Percentiles rank a stretch among this genome's conserved stretches.
phyloP scores from a whole-genome alignment of 2,797 vertebrate genomes.

The Halcyon chelicuti region DNA sequence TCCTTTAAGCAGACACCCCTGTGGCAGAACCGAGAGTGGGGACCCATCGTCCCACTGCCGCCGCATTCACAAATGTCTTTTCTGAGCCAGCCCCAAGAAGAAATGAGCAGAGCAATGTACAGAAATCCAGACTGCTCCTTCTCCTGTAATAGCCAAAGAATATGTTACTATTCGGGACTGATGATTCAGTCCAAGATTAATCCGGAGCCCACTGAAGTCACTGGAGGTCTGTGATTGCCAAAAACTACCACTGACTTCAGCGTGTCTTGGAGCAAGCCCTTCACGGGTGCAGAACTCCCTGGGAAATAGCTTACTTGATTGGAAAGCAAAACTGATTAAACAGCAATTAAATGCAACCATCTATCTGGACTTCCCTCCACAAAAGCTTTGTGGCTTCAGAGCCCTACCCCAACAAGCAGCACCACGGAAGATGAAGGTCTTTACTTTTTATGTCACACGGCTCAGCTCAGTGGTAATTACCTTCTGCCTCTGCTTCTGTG shows the following conservation, averaged over 20 bases:
- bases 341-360: not conserved
- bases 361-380: not conserved
- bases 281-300: not conserved
- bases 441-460: constrained; percentile 3
- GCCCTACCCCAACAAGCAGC: not conserved
- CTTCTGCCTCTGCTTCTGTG: constrained; percentile 65
- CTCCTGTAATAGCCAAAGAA: not conserved
- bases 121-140: not conserved
- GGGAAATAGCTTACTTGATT: not conserved
- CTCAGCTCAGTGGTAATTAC: constrained; percentile 38
- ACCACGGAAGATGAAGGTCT: not conserved
- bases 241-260: not conserved
- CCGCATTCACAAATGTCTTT: not conserved
- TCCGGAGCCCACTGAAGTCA: not conserved
- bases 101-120: not conserved
- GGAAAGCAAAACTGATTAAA: not conserved
- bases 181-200: not conserved
- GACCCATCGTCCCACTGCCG: not conserved
- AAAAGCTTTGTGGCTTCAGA: not conserved
- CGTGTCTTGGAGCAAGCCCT: not conserved
- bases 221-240: not conserved
- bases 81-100: not conserved
- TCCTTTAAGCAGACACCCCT: not conserved
- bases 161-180: not conserved
- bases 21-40: not conserved